These are phyloP conservation scores for Timandra comae DNA, from an alignment of 2,888 invertebrate species.

Conservation along the genomic window DNA sequence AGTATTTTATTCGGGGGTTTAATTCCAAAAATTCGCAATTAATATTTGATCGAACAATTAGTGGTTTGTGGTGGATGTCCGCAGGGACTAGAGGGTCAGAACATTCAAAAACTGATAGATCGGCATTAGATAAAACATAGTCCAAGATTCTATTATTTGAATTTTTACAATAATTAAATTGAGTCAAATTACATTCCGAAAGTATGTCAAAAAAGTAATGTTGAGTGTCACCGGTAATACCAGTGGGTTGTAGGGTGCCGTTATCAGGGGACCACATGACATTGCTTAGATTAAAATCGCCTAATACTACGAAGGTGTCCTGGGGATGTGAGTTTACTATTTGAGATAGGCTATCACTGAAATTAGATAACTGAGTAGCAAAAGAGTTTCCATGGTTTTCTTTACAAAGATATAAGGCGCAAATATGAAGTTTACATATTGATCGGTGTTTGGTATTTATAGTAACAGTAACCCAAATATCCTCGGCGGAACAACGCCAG, in stretches of 20 bases:
- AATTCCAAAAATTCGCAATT: not conserved
- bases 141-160: constrained; percentile 10
- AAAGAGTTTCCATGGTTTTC: constrained; percentile 4
- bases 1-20: not conserved
- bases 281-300: constrained; percentile 6
- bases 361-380: constrained; percentile 7
- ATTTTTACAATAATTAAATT: constrained; percentile 9
- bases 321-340: not conserved
- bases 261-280: constrained; percentile 7
- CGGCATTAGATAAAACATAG: not conserved
- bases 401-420: not conserved
- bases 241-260: constrained; percentile 13
- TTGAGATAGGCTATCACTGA: constrained; percentile 6
- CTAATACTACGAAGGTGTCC: constrained; percentile 5
- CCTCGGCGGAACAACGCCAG: constrained; percentile 11
- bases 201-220: not conserved
- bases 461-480: constrained; percentile 9
- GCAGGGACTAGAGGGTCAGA: not conserved
- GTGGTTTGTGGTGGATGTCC: not conserved
- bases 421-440: not conserved
- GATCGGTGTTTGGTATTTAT: not conserved
- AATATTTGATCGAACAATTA: no score
- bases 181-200: not conserved
- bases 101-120: not conserved
- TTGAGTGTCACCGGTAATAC: not conserved